Base-by-base conservation (phyloP, 2,888 invertebrate genomes). In the Octodonta nipae region DNA sequence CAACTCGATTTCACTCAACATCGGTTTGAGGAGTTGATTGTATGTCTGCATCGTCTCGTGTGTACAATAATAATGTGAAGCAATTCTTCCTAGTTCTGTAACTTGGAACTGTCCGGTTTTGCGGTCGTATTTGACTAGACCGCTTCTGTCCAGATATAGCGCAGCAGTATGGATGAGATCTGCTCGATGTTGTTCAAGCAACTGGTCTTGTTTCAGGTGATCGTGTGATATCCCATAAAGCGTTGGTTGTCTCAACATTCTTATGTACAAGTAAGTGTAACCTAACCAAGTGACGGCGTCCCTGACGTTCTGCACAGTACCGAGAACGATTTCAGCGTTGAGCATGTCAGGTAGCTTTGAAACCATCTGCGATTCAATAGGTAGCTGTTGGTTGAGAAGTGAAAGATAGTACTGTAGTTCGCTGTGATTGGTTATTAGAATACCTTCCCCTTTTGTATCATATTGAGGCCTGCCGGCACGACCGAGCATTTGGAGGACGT, bases 361-460 rank as follows among this genome's bases (percentile, higher is more conserved):
- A 13, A 98, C 73, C 51, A 98, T 68, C 65, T 99, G 98, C 0
- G 92, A 92, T 62, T 99, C 98, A 32, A 98, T 92, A 0, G 98
- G 98, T 42, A 99, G 65, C 57, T 98, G 98, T 58, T 98, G 96
- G 66, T 99, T 99, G 43, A 98, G 71, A 10, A 99, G 68, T 0
- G 95, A 96, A 13, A 98, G 67, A 63, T 99, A 99, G 64, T 93
- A 99, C 52, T 96, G 95, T 5, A 99, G 73, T 62, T 98, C 98
- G 40, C 89, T 89, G 65, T 99, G 96, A 60, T 98, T 96, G 0
- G 98, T 98, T 32, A 98, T 93, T 17, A 99, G 71, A 51, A 98
- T 95, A 35, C 98, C 77, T 63, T 89, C 87, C 37, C 92, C 98
- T 65, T 95, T 92, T 0, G 89, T 91, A 56, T 98, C 98, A 61